Evolutionary conservation across 2,888 invertebrate genomes (phyloP).

Genomic region (Chloroclystis v-ata): DNA sequence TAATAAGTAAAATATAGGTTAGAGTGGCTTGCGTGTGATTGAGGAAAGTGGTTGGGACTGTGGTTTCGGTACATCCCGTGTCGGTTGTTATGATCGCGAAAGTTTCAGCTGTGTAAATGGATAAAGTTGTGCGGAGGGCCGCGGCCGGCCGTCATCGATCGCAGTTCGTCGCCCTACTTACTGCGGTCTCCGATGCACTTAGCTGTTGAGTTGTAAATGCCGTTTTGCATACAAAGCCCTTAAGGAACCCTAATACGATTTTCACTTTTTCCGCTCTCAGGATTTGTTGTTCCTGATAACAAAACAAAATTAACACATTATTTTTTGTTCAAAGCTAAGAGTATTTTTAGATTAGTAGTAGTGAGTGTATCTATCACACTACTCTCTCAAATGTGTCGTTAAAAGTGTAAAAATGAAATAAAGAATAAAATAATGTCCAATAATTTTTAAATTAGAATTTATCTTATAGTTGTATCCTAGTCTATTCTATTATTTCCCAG

Average conservation of each 20-base stretch:
- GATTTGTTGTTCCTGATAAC: constrained; percentile 19
- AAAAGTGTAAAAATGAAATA: too few species aligned
- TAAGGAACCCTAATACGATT: constrained; percentile 23
- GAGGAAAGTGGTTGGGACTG: constrained; percentile 26
- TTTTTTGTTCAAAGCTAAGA: neutral
- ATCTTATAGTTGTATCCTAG: too few species aligned
- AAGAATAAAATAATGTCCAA: too few species aligned
- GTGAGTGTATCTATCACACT: too few species aligned
- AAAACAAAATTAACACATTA: constrained; percentile 2
- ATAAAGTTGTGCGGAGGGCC: constrained; percentile 71
- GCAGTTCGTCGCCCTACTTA: constrained; percentile 77
- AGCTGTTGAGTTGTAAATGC: constrained; percentile 54
- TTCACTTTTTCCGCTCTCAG: constrained; percentile 20
- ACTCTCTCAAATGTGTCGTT: too few species aligned
- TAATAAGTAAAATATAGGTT: neutral
- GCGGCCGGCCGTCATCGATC: constrained; percentile 71
- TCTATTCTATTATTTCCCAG: too few species aligned
- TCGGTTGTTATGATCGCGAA: constrained; percentile 64
- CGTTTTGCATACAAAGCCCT: constrained; percentile 43
- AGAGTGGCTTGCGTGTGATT: constrained; percentile 6
- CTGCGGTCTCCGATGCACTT: constrained; percentile 67
- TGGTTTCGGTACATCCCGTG: constrained; percentile 24
- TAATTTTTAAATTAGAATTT: too few species aligned
- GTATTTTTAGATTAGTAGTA: too few species aligned
- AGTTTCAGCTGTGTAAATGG: constrained; percentile 72